phyloP scores from a whole-genome alignment of 2,888 invertebrate genomes.

The Crossocerus cetratus region DNA sequence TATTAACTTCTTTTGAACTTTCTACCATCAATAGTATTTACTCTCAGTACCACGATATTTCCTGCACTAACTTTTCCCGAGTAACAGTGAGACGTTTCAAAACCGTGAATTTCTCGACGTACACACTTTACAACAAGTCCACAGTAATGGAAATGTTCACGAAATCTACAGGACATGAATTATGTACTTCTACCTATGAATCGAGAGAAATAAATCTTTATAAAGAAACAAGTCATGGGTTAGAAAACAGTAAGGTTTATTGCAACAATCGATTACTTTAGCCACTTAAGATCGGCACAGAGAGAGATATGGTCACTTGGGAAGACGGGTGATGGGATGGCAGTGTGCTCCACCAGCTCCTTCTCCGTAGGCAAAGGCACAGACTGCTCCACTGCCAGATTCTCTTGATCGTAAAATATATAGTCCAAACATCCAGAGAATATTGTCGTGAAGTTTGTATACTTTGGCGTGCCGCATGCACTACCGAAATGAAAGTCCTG shows the following conservation, averaged over 20 bases:
- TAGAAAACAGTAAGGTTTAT: too few relatives aligned
- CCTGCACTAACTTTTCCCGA: background rate
- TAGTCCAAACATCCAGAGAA: conserved; percentile 95
- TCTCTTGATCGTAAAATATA: conserved; percentile 87
- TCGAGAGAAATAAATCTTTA: too few relatives aligned
- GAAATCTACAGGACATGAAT: background rate
- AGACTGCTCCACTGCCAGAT: conserved; percentile 82
- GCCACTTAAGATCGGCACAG: conserved; percentile 86
- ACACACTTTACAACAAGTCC: conserved; percentile 31
- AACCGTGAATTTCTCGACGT: conserved; percentile 15
- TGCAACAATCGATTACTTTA: conserved; percentile 35
- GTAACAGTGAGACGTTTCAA: conserved; percentile 17
- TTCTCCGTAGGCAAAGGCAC: conserved; percentile 89
- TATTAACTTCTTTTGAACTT: too few relatives aligned
- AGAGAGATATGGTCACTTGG: conserved; percentile 97
- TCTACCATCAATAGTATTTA: too few relatives aligned
- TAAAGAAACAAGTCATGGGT: too few relatives aligned
- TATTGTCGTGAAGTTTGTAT: conserved; percentile 89
- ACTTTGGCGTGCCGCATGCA: conserved; percentile 90
- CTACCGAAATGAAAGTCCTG: conserved; percentile 84
- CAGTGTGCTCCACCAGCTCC: conserved; percentile 85
- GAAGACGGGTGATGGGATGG: conserved; percentile 92
- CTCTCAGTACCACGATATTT: background rate
- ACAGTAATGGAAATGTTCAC: background rate
- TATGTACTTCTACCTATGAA: background rate